Evolutionary conservation across 2,113 vertebrate genomes (phyloP), one percentile per base, ranked within the genome.

Genomic region (Plotosus lineatus): DNA sequence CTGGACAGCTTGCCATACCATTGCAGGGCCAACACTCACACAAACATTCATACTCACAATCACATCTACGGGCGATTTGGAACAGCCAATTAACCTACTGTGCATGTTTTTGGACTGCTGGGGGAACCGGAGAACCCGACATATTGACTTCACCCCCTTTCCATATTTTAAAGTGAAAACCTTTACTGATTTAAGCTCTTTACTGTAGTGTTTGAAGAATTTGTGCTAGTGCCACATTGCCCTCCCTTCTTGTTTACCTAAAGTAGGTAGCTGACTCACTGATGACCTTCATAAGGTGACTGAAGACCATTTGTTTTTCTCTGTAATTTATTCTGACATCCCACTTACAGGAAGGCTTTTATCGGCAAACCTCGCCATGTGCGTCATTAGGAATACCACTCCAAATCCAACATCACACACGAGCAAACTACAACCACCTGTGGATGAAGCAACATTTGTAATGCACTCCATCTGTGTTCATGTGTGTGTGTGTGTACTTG

Each of bases 391-490:
- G 17, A 50, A 48, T 23, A 31, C 26, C 31, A 53, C 28, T 58
- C 28, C 3, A n/a, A 61, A 48, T 60, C 8, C 31, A 38, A 42
- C 31, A 21, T 38, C 17, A 21, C n/a, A 42, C 10, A 48, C 21
- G 10, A 63, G 21, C 42, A 79, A 79, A 75, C 55, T 51, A 31
- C 56, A 53, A 28, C 79, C 48, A 33, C 71, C 28, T 17, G 38
- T 6, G 38, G 26, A 71, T 53, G 69, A 78, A 75, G 65, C 40
- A 15, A 15, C 55, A 42, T 79, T 76, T 61, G 60, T 68, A 55
- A 76, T 71, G 48, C 65, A 74, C 38, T 42, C 28, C n/a, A 51
- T 40, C 83, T 83, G 44, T 36, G 44, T 68, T 53, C 17, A 4
- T 69, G 9, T 33, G 12, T 11, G 44, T 46, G 44, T 46, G 44